phyloP scores from a whole-genome alignment of 1,140 invertebrate species.

The Drosophila aff. region DNA sequence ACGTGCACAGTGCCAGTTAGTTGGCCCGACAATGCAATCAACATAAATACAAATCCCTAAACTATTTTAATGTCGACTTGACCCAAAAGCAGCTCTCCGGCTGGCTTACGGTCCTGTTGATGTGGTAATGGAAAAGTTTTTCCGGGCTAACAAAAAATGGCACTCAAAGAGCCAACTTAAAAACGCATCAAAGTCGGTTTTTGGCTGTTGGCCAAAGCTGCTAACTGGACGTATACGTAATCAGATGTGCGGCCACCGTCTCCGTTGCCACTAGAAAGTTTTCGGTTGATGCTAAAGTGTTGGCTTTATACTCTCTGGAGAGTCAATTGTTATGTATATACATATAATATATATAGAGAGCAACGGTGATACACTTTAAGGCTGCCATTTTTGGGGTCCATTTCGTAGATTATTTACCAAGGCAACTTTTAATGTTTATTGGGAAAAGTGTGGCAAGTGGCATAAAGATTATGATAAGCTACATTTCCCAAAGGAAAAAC shows the following conservation, averaged over 20 bases:
- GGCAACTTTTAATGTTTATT: constrained; percentile 22
- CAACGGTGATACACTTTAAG: constrained; percentile 12
- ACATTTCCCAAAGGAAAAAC: constrained; percentile 2
- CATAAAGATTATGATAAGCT: constrained; percentile 11
- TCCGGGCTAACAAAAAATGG: constrained; percentile 30
- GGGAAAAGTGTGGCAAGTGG: constrained; percentile 18
- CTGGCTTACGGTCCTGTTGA: constrained; percentile 36
- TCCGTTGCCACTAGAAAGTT: constrained; percentile 34
- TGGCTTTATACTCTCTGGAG: constrained; percentile 23
- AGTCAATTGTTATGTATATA: constrained; percentile 34
- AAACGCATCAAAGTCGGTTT: constrained; percentile 72
- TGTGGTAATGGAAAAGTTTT: constrained; percentile 74
- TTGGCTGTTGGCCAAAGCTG: constrained; percentile 65
- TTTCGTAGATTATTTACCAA: constrained; percentile 18
- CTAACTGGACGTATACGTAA: constrained; percentile 67
- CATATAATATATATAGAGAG: neutral
- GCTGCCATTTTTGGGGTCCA: constrained; percentile 8
- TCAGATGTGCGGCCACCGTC: constrained; percentile 36
- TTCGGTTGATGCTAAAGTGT: constrained; percentile 27
- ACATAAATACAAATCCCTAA: constrained; percentile 83
- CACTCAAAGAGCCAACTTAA: constrained; percentile 59
- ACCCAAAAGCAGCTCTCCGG: constrained; percentile 44
- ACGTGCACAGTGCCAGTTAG: constrained; percentile 54
- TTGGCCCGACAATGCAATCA: constrained; percentile 77
- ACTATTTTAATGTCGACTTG: constrained; percentile 80